A percentile compares a stretch with the other conserved stretches of the same genome.
Evolutionary conservation across 2,888 invertebrate genomes (phyloP).

Genomic region (Subacronicta megacephala): DNA sequence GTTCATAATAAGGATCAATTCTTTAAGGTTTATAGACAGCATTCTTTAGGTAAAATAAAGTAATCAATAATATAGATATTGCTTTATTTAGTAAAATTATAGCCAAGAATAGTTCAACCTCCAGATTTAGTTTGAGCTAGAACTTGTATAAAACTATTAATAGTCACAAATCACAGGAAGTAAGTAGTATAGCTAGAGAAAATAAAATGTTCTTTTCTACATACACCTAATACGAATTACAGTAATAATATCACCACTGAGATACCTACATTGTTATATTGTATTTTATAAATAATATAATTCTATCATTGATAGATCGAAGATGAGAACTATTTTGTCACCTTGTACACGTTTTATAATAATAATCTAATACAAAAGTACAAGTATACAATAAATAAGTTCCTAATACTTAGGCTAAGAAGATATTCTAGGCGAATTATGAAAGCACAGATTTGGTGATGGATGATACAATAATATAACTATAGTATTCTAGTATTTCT

Average conservation of each 20-base stretch:
- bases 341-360: slow-evolving; percentile 50
- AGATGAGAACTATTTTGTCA: slow-evolving; percentile 57
- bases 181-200: slow-evolving; percentile 76
- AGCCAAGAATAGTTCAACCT: slow-evolving; percentile 82
- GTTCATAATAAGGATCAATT: no score
- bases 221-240: slow-evolving; percentile 72
- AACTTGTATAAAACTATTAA: slow-evolving; percentile 86
- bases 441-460: slow-evolving; percentile 68
- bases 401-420: slow-evolving; percentile 76
- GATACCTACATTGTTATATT: slow-evolving; percentile 63
- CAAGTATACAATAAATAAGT: slow-evolving; percentile 65
- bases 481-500: slow-evolving; percentile 36
- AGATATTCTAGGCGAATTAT: slow-evolving; percentile 72
- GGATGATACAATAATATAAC: slow-evolving; percentile 36
- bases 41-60: not conserved
- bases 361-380: slow-evolving; percentile 62
- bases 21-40: not conserved
- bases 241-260: slow-evolving; percentile 81
- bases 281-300: slow-evolving; percentile 43
- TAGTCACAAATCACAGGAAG: slow-evolving; percentile 88
- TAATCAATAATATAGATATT: slow-evolving; percentile 69
- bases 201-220: slow-evolving; percentile 74
- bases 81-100: slow-evolving; percentile 86
- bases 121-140: slow-evolving; percentile 78
- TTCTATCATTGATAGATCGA: slow-evolving; percentile 41